Evolutionary conservation across 2,888 invertebrate species (phyloP).

Genomic region (Spilarctia lutea): DNA sequence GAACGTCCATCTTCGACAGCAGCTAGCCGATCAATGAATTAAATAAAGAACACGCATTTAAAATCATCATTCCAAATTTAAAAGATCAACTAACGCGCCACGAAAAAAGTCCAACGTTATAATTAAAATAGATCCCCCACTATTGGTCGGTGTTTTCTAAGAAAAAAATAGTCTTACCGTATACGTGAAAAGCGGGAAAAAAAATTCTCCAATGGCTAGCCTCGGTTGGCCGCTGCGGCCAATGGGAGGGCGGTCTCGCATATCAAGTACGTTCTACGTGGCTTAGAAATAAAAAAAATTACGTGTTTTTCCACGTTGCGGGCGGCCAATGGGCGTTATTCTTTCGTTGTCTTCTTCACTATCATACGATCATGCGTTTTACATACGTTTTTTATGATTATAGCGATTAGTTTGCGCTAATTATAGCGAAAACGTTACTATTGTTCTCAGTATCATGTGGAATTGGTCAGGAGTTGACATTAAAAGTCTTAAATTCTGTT

Average conservation of each 20-base stretch:
- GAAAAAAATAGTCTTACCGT: constrained; percentile 77
- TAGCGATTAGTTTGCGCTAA: constrained; percentile 37
- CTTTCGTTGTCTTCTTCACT: constrained; percentile 70
- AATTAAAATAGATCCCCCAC: constrained; percentile 80
- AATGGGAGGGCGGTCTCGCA: constrained; percentile 66
- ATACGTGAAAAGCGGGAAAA: constrained; percentile 83
- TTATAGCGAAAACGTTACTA: constrained; percentile 27
- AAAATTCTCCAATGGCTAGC: constrained; percentile 79
- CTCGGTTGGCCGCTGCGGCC: constrained; percentile 63
- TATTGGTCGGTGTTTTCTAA: constrained; percentile 80
- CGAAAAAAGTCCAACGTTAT: constrained; percentile 67
- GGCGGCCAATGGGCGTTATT: constrained; percentile 75
- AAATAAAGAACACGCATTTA: constrained; percentile 29
- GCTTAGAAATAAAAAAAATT: constrained; percentile 80
- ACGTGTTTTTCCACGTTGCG: constrained; percentile 82
- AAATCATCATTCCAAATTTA: constrained; percentile 48
- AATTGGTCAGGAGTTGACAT: neutral
- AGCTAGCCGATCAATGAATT: constrained; percentile 9
- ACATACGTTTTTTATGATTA: constrained; percentile 51
- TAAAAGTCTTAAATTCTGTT: neutral
- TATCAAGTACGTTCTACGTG: constrained; percentile 83
- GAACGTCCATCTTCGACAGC: constrained; percentile 12
- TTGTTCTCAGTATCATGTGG: neutral
- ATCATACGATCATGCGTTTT: constrained; percentile 70
- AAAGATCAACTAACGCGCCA: constrained; percentile 49